Conservation (phyloP, 2,888 invertebrate species). For the Barypeithes pellucidus region DNA sequence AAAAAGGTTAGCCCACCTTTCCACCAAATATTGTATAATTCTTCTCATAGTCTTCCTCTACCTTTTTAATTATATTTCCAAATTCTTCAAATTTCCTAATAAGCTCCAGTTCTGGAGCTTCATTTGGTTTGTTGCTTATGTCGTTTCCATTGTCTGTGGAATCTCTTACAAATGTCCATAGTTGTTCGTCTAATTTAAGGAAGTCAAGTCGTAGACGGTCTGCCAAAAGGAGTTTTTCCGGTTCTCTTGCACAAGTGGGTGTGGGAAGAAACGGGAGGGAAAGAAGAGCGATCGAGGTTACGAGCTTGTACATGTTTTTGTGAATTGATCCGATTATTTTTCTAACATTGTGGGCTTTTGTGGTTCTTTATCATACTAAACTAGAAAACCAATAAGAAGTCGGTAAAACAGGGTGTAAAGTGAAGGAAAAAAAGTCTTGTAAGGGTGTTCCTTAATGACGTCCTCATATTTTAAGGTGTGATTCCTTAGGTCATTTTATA, state of each 20-base stretch:
- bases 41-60: slow-evolving; percentile 44
- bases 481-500: too few species aligned
- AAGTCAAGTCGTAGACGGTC: slow-evolving; percentile 77
- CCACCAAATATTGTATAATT: not conserved
- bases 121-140: slow-evolving; percentile 57
- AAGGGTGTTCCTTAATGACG: too few species aligned
- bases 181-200: slow-evolving; percentile 74
- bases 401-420: too few species aligned
- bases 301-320: slow-evolving; percentile 18
- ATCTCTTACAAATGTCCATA: slow-evolving; percentile 65
- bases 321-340: not conserved
- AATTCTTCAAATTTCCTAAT: slow-evolving; percentile 75
- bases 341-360: slow-evolving; percentile 15
- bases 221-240: slow-evolving; percentile 65
- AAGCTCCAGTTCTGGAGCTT: slow-evolving; percentile 71
- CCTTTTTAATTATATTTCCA: slow-evolving; percentile 72
- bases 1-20: not conserved
- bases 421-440: too few species aligned
- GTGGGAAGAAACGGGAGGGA: not conserved
- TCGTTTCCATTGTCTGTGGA: slow-evolving; percentile 51
- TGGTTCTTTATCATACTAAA: not conserved
- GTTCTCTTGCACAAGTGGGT: slow-evolving; percentile 46
- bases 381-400: slow-evolving; percentile 1
- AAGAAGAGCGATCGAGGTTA: not conserved
- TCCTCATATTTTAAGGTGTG: too few species aligned